A percentile compares a stretch with the other conserved stretches of the same genome.
phyloP scores from a whole-genome alignment of 2,888 invertebrate species.

The Drosophila kanekoi region DNA sequence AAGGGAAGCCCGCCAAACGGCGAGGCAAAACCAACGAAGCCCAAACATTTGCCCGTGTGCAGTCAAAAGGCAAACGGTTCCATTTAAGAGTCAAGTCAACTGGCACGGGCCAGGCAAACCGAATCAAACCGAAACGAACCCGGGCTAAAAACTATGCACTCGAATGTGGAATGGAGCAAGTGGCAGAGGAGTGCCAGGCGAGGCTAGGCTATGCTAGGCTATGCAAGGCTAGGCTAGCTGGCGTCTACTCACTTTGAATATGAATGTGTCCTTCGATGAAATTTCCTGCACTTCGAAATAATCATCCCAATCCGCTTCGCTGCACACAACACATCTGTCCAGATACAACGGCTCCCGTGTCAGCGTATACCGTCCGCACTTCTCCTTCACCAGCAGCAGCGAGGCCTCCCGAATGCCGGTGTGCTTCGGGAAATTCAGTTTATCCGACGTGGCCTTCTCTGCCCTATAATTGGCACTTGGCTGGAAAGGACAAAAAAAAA shows the following conservation, averaged over 20 bases:
- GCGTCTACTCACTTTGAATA: slow-evolving; percentile 92
- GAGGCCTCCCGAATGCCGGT: slow-evolving; percentile 95
- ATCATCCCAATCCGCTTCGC: slow-evolving; percentile 96
- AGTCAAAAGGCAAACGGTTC: slow-evolving; percentile 76
- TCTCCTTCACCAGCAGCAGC: slow-evolving; percentile 94
- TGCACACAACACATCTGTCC: slow-evolving; percentile 94
- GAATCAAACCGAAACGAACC: slow-evolving; percentile 13
- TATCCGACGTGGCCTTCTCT: slow-evolving; percentile 88
- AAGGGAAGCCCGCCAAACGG: slow-evolving; percentile 34
- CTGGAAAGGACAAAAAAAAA: slow-evolving; percentile 83
- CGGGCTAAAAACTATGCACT: slow-evolving; percentile 33
- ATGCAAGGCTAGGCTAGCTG: neutral
- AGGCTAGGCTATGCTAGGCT: slow-evolving; percentile 1
- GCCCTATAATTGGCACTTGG: slow-evolving; percentile 90
- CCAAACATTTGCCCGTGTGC: slow-evolving; percentile 74
- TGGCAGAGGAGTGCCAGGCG: neutral
- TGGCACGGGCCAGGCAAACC: slow-evolving; percentile 42
- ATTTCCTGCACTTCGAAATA: slow-evolving; percentile 98
- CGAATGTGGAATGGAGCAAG: slow-evolving; percentile 2
- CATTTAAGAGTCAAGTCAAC: slow-evolving; percentile 78
- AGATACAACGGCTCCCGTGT: slow-evolving; percentile 95
- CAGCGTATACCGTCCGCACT: slow-evolving; percentile 93
- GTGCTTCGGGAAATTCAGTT: slow-evolving; percentile 89
- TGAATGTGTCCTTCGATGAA: slow-evolving; percentile 95
- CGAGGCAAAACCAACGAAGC: slow-evolving; percentile 70